phyloP scores from a whole-genome alignment of 2,888 invertebrate species.

The Sphinx pinastri region DNA sequence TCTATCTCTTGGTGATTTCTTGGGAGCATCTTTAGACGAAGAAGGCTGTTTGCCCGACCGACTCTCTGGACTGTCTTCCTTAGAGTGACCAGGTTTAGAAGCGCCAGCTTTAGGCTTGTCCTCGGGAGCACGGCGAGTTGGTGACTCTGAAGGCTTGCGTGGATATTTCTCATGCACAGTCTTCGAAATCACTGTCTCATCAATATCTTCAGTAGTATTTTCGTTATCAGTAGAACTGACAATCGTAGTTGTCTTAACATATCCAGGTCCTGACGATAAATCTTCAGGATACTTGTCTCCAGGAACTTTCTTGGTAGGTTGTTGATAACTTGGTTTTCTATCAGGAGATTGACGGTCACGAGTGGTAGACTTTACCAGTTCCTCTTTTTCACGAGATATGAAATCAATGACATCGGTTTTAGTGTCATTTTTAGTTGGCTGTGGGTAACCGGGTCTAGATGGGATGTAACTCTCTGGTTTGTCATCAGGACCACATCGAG shows the following conservation, averaged over 20 bases:
- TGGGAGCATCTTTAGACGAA: neutral
- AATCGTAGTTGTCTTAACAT: neutral
- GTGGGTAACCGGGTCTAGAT: slow-evolving; percentile 3
- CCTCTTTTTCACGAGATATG: slow-evolving; percentile 13
- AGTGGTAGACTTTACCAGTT: slow-evolving; percentile 11
- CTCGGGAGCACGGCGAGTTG: neutral
- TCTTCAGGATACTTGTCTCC: neutral
- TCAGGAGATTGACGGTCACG: neutral
- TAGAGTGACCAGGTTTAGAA: neutral
- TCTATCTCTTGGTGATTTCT: neutral
- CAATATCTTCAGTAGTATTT: neutral
- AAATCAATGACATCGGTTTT: slow-evolving; percentile 13
- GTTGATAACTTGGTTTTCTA: neutral
- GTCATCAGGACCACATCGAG: neutral
- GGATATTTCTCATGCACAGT: slow-evolving; percentile 2
- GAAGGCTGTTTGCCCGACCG: neutral
- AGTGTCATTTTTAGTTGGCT: neutral
- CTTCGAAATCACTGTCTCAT: neutral
- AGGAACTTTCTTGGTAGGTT: neutral
- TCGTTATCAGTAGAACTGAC: neutral
- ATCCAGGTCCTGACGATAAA: neutral
- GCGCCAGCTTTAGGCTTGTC: slow-evolving; percentile 21
- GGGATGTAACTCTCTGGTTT: slow-evolving; percentile 1
- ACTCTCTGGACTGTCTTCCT: neutral
- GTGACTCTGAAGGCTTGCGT: neutral